Base-by-base conservation (phyloP, 2,113 vertebrate species). In the Rallus limicola region DNA sequence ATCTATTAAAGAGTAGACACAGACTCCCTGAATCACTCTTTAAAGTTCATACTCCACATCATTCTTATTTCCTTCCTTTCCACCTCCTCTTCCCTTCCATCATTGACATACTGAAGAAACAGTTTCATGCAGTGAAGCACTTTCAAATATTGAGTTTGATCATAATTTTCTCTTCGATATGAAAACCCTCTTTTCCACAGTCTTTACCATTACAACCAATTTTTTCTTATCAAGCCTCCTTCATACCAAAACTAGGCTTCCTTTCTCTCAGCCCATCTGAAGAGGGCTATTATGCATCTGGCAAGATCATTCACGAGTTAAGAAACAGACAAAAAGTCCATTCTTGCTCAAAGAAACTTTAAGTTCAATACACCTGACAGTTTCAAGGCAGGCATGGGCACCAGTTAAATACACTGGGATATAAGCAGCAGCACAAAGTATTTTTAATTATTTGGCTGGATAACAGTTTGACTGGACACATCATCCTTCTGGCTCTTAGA, bases 1-100 rank as follows among this genome's bases (percentile, higher is more conserved):
- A 58, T 16, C 52, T 65, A 48, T 81, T 52, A 75, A 77, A 80
- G 33, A 81, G 52, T 59, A 88, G 48, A 85, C 17, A 53, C 25
- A 82, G 56, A 62, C 62, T 82, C 83, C 65, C 76, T 94, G 72
- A 93, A 85, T 93, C 65, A 86, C 40, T 91, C 50, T 79, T 84
- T 82, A 77, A 93, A 83, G 67, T 87, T 93, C 87, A 85, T 56
- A 76, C 26, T 44, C 25, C 52, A 25, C n/a, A 91, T 92, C 69
- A 95, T 79, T 95, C 82, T 60, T 79, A 46, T 33, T 38, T 63
- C 79, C 75, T 19, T 90, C 67, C 59, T 64, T 86, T 92, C 65
- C 48, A 94, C 62, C 44, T 82, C 71, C 46, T 52, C 56, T 58
- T 75, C 52, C n/a, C 40, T 90, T 93, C 79, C 50, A 69, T 71